Base-by-base conservation (phyloP, 2,113 vertebrate species). In the Atractosteus spatula region DNA sequence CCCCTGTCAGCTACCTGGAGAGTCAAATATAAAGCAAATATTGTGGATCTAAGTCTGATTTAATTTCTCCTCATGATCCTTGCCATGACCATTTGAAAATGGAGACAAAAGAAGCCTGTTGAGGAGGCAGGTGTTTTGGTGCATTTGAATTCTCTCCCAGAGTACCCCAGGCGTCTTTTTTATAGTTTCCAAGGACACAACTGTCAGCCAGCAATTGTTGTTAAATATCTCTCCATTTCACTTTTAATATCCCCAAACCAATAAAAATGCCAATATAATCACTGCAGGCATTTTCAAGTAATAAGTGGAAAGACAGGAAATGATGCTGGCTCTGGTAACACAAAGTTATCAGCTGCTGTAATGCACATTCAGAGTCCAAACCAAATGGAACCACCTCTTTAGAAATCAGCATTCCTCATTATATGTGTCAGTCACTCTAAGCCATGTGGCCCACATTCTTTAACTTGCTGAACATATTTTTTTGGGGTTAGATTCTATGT, bases 31-130 rank as follows among this genome's bases (percentile, higher is more conserved):
- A 91, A 87, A 87, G 88, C 85, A 84, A 89, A 86, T 87, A 90
- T 90, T 90, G 84, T 89, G 85, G 85, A 86, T 83, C 87, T 77
- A 68, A 71, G 80, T 82, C 81, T 81, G 86, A 88, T 88, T 86
- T 82, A 75, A 83, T 86, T 82, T 86, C 86, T 84, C 84, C 85
- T 88, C 82, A 75, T 87, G 86, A 89, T 88, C 86, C 81, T 77
- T 79, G 77, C 82, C 74, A 82, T 88, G 89, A 89, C 91, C 89
- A 86, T 81, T 80, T 57, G 70, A 74, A 74, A 76, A 41, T 69
- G 68, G 11, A 41, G 54, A 43, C 68, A 57, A 55, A 16, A 7
- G 76, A 76, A 76, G 76, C 77, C 73, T 42, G 77, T 69, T 76
- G 7, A 14, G 43, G 74, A 59, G 69, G 55, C 73, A 65, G 76